Evolutionary conservation across 2,797 vertebrate genomes (phyloP), one percentile per base, ranked within the genome.

Genomic region (Borostomias antarcticus): DNA sequence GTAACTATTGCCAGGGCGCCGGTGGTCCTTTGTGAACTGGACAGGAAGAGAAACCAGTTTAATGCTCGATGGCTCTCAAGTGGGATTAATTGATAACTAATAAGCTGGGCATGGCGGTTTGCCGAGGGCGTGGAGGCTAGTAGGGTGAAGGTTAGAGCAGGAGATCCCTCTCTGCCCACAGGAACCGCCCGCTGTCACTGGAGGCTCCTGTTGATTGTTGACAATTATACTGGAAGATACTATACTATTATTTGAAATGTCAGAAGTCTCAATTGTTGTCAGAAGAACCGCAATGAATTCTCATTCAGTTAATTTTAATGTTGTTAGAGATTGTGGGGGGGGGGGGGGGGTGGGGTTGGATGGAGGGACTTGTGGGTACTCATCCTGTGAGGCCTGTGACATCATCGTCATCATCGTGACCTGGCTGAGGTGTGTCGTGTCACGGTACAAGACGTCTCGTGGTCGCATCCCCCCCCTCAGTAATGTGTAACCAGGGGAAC

Each of bases 401-500:
- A 43, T 43, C 37, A 43, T 43, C 11, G 37, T 11, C 37, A 17
- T 43, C 70, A 64, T 45, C 35, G 1, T 9, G 62, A 83, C 26
- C 0, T 56, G 25, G 10, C 70, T 63, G 35, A 51, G 62, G 61
- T 66, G 53, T 52, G 62, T 33, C 43, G 64, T 80, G 58, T 77
- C 63, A 70, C 58, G 56, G 26, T 51, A 43, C 37, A 70, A 72
- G 65, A 77, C 58, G 69, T 78, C 68, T 72, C 15, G 64, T 47
- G 70, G 66, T 80, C 63, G 43, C 66, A 21, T 47, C 48, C 62
- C 32, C 50, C 62, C 29, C 28, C 35, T 69, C 71, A 86, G 89
- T 90, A 91, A 90, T 91, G 80, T 81, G 78, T 91, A 85, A 90
- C 90, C 74, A 84, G 68, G 75, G 75, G 78, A 75, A 81, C 73